A percentile compares a stretch with the other conserved stretches of the same genome.
These are phyloP conservation scores for Sphaeramia orbicularis DNA, from an alignment of 2,797 vertebrate species.

Conservation along the genomic window DNA sequence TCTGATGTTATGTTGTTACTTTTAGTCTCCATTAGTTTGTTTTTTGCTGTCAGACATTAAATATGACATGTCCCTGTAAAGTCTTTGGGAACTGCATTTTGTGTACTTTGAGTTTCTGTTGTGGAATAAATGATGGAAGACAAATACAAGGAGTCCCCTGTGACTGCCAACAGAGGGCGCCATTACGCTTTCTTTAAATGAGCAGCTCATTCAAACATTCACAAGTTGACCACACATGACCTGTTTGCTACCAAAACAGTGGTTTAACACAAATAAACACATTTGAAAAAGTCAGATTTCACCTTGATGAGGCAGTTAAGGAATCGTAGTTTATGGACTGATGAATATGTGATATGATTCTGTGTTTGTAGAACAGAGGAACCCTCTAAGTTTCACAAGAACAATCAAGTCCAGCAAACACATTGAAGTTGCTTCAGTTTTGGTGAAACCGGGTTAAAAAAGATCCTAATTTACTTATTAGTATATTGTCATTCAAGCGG, in stretches of 20 bases:
- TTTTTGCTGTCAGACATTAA: background rate
- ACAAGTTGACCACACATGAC: constrained; percentile 15
- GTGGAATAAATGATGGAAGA: background rate
- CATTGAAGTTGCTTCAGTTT: too few species aligned
- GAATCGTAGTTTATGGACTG: too few species aligned
- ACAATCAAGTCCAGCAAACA: too few species aligned
- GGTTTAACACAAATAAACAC: background rate
- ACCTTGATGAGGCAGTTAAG: too few species aligned
- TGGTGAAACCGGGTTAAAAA: too few species aligned
- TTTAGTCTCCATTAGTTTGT: background rate
- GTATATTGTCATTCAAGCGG: too few species aligned
- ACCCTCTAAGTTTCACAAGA: too few species aligned
- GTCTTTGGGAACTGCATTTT: background rate
- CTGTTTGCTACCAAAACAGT: background rate
- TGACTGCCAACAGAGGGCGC: constrained; percentile 68
- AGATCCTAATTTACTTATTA: too few species aligned
- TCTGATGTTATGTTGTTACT: background rate
- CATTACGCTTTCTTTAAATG: constrained; percentile 41
- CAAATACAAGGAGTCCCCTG: background rate
- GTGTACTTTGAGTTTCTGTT: too few species aligned
- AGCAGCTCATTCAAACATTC: constrained; percentile 7
- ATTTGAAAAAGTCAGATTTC: too few species aligned
- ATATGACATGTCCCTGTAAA: background rate
- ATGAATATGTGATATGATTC: too few species aligned
- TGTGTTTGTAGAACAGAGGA: too few species aligned